Conservation (phyloP, 2,113 vertebrate species). For the Grammomys surdaster region DNA sequence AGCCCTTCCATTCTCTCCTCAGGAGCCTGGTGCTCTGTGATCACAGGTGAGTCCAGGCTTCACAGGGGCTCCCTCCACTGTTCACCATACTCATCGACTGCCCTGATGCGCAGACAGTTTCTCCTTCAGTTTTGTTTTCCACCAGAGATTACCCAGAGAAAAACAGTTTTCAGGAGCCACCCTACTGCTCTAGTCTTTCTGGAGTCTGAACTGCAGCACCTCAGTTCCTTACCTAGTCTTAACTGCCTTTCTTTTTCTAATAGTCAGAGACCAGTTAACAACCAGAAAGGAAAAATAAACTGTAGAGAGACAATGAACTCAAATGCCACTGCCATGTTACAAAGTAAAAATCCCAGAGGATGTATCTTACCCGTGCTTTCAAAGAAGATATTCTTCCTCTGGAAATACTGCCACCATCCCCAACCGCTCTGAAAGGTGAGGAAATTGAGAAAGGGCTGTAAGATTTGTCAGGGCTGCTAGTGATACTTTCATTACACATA, state of each 20-base stretch:
- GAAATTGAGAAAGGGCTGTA: conserved; percentile 9
- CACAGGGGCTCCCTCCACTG: not conserved
- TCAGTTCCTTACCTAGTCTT: not conserved
- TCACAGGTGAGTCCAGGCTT: not conserved
- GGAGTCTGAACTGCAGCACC: not conserved
- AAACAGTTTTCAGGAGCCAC: not conserved
- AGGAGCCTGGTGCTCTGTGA: not conserved
- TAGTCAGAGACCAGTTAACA: conserved; percentile 27
- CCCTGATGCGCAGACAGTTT: not conserved
- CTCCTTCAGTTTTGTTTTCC: not conserved
- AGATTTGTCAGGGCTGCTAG: not conserved
- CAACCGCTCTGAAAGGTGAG: conserved; percentile 84
- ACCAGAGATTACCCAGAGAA: not conserved
- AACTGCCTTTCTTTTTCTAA: not conserved
- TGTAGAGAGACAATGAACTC: conserved; percentile 25
- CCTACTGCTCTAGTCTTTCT: not conserved
- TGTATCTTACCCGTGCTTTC: conserved; percentile 94
- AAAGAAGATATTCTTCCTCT: conserved; percentile 92
- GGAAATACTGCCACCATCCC: conserved; percentile 84
- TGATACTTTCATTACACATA: not conserved
- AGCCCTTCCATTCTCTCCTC: not conserved
- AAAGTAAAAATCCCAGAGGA: not conserved
- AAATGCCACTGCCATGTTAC: conserved; percentile 23
- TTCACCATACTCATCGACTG: not conserved
- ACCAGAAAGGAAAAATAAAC: not conserved